Conservation (phyloP, 2,797 vertebrate species). For the Acomys russatus region DNA sequence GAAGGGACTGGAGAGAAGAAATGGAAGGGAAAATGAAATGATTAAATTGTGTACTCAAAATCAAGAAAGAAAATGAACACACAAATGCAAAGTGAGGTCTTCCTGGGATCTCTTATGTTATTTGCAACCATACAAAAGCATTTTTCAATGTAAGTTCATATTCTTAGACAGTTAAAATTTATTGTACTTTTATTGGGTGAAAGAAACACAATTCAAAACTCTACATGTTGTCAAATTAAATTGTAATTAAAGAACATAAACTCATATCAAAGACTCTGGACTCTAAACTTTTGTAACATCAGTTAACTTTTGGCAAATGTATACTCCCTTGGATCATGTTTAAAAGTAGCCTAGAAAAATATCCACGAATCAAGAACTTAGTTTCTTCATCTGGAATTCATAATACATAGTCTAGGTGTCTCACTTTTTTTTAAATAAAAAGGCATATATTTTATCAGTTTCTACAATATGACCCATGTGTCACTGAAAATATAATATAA, state of each 20-base stretch:
- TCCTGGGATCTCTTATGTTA: not conserved
- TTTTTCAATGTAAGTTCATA: conserved; percentile 14
- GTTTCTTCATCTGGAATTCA: not conserved
- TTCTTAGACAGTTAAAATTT: not conserved
- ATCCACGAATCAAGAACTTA: not conserved
- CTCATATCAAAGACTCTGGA: not conserved
- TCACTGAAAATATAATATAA: not conserved
- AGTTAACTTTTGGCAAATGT: not conserved
- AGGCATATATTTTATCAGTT: not conserved
- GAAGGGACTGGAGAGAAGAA: too few species aligned
- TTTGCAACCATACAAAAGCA: not conserved
- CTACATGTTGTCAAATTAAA: not conserved
- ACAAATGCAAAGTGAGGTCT: not conserved
- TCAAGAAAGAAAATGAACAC: not conserved
- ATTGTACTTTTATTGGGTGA: not conserved
- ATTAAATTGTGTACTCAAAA: not conserved
- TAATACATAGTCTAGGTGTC: rapidly evolving
- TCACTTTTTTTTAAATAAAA: not conserved
- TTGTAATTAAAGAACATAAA: not conserved
- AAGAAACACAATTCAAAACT: not conserved
- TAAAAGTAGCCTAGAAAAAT: not conserved
- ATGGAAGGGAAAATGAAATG: not conserved
- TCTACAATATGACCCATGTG: not conserved
- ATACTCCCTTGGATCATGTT: not conserved
- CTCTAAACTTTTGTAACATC: not conserved